Conservation (phyloP, 2,113 vertebrate species). For the Rhipidura dahli region DNA sequence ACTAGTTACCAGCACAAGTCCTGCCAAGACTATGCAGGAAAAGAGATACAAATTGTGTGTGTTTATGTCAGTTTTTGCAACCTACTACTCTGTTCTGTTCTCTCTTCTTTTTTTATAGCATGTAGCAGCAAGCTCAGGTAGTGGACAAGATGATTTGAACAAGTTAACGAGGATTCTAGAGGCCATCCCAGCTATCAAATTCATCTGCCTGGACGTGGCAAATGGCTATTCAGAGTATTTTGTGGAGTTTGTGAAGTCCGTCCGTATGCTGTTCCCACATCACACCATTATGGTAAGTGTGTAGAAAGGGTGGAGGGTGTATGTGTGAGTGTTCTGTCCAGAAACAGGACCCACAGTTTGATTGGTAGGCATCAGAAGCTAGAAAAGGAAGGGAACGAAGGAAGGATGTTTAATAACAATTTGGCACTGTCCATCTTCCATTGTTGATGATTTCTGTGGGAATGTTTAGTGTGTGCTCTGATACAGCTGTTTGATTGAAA, state of each 20-base stretch:
- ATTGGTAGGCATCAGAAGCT: not conserved
- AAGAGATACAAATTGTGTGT: not conserved
- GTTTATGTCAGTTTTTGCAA: not conserved
- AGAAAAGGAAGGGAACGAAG: not conserved
- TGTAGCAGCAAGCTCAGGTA: conserved; percentile 93
- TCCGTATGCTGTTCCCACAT: conserved; percentile 86
- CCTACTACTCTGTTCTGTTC: not conserved
- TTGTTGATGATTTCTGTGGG: not conserved
- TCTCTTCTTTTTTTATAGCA: conserved; percentile 76
- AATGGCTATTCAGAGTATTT: conserved; percentile 98
- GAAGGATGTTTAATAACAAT: not conserved
- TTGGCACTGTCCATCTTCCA: not conserved
- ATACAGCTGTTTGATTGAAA: not conserved
- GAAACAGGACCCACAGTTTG: not conserved
- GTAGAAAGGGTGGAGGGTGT: not conserved
- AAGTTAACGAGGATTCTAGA: conserved; percentile 85
- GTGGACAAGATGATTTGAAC: conserved; percentile 85
- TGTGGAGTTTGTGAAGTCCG: conserved; percentile 94
- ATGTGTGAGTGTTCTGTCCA: not conserved
- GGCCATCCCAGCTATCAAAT: conserved; percentile 86
- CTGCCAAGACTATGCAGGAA: not conserved
- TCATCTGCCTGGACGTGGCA: conserved; percentile 96
- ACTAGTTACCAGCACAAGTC: not conserved
- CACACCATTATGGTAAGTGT: conserved; percentile 96
- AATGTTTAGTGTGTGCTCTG: not conserved